phyloP scores from a whole-genome alignment of 2,888 invertebrate genomes.

The Prosopocoilus inquinatus region DNA sequence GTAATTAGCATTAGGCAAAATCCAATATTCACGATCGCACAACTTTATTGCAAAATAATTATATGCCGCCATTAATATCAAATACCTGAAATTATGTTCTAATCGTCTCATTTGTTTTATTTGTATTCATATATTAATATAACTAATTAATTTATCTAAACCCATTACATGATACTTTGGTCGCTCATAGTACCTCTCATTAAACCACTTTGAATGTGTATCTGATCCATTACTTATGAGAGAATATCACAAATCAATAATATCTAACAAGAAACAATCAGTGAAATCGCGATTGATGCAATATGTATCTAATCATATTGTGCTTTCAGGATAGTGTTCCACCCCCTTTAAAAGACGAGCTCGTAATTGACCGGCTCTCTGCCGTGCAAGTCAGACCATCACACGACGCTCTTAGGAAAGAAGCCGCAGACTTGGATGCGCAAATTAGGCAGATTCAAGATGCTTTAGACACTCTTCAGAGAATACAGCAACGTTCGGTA shows the following conservation, averaged over 20 bases:
- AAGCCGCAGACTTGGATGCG: conserved; percentile 78
- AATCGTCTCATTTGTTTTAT: too few species aligned
- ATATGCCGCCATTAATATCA: too few species aligned
- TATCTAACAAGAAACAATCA: background rate
- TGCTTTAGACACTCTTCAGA: conserved; percentile 75
- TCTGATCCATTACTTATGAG: too few species aligned
- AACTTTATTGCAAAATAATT: too few species aligned
- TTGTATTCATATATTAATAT: too few species aligned
- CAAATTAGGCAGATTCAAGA: conserved; percentile 89
- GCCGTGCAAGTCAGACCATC: conserved; percentile 70
- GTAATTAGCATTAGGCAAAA: too few species aligned
- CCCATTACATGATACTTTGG: too few species aligned
- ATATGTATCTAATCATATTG: background rate
- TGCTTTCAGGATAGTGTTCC: conserved; percentile 63
- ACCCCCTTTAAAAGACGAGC: conserved; percentile 77
- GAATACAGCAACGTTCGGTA: conserved; percentile 74
- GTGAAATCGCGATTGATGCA: background rate
- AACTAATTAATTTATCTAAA: too few species aligned
- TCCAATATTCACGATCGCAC: too few species aligned
- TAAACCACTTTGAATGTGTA: too few species aligned
- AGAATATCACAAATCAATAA: background rate
- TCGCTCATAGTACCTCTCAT: too few species aligned
- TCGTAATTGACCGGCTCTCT: conserved; percentile 76
- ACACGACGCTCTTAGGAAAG: conserved; percentile 77
- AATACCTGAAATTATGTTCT: too few species aligned